Evolutionary conservation across 2,797 vertebrate species (phyloP).

Genomic region (Carapus acus): DNA sequence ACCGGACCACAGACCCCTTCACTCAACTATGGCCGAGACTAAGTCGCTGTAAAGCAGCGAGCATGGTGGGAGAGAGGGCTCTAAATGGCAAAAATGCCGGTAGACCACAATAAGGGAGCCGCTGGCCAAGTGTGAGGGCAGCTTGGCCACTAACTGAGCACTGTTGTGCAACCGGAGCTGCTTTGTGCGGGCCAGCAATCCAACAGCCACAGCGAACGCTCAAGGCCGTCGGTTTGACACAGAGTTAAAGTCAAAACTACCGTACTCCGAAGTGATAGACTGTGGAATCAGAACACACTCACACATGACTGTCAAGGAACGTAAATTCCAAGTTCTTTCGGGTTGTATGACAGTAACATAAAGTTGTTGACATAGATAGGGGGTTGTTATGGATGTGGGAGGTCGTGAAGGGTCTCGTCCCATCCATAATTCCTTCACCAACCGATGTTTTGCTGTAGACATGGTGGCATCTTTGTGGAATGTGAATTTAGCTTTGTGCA

Average conservation of each 20-base stretch:
- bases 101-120: constrained; percentile 66
- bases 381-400: neutral
- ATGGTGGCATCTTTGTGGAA: no score
- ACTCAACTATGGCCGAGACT: constrained; percentile 36
- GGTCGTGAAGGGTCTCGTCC: no score
- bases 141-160: constrained; percentile 54
- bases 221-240: constrained; percentile 36
- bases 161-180: constrained; percentile 56
- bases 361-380: no score
- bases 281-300: no score
- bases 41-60: constrained; percentile 10
- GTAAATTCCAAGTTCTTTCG: no score
- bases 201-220: constrained; percentile 47
- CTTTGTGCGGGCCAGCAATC: constrained; percentile 40
- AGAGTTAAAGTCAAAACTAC: constrained; percentile 32
- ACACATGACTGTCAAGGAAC: no score
- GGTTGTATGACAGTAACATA: neutral
- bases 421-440: no score
- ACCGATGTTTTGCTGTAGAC: no score
- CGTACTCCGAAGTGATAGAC: constrained; percentile 27
- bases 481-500: no score
- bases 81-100: constrained; percentile 66
- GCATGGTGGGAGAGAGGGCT: constrained; percentile 55
- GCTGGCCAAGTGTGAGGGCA: constrained; percentile 67
- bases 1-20: constrained; percentile 60